A percentile compares a stretch with the other conserved stretches of the same genome.
Conservation (phyloP, 1,140 invertebrate genomes). For the Leptoteleia sp. region DNA sequence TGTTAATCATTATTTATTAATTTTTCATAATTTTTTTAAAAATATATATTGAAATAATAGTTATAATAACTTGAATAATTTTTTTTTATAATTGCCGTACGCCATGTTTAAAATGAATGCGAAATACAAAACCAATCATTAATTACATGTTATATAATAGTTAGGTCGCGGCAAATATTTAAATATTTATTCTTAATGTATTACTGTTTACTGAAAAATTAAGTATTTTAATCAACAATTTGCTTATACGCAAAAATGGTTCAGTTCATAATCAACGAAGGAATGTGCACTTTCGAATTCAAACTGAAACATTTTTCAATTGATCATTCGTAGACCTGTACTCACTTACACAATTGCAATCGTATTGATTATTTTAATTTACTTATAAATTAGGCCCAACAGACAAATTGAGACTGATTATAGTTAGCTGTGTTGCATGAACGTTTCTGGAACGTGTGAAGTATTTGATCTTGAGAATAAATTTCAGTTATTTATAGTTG, state of each 20-base stretch:
- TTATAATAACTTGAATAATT: too few species aligned
- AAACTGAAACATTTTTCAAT: conserved; percentile 18
- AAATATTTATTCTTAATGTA: conserved; percentile 18
- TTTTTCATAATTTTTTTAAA: too few species aligned
- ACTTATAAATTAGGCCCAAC: conserved; percentile 14
- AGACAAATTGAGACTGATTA: conserved; percentile 15
- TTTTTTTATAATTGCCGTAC: too few species aligned
- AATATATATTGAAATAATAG: too few species aligned
- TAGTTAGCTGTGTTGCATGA: conserved; percentile 22
- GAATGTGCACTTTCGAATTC: conserved; percentile 7
- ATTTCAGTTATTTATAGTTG: conserved; percentile 9
- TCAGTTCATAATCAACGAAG: neutral
- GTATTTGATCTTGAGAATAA: conserved; percentile 2
- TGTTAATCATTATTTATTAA: too few species aligned
- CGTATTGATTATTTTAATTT: conserved; percentile 25
- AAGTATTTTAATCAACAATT: conserved; percentile 1
- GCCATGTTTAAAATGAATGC: too few species aligned
- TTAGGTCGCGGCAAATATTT: conserved; percentile 40
- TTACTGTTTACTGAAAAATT: conserved; percentile 10
- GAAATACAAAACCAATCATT: conserved; percentile 18
- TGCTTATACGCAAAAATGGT: conserved; percentile 1
- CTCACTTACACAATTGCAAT: conserved; percentile 19
- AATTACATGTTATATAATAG: conserved; percentile 24
- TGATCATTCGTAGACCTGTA: conserved; percentile 4
- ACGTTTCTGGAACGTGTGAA: conserved; percentile 22